These are phyloP conservation scores for Natrix natrix DNA, from an alignment of 2,797 vertebrate genomes.

Conservation along the genomic window DNA sequence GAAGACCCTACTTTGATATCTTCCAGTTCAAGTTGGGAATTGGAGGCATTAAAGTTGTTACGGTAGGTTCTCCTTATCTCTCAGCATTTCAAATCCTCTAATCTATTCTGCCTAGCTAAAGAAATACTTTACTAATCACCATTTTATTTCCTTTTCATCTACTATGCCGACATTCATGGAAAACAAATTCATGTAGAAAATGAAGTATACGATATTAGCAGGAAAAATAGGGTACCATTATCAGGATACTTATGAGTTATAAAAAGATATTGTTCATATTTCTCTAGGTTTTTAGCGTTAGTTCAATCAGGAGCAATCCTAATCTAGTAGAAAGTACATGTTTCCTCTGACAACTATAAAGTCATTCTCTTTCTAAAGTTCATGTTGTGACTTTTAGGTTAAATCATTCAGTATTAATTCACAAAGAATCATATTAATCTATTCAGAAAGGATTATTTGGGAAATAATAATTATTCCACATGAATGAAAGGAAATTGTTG, in stretches of 20 bases:
- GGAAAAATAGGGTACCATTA: neutral
- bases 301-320: neutral
- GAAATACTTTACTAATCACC: neutral
- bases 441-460: conserved; percentile 1
- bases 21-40: neutral
- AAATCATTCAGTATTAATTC: neutral
- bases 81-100: neutral
- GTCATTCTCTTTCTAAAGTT: neutral
- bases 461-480: neutral
- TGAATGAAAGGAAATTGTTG: neutral
- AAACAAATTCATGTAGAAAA: conserved; percentile 3
- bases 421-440: conserved; percentile 5
- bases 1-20: neutral
- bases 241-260: neutral
- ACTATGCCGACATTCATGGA: neutral
- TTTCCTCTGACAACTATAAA: neutral
- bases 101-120: neutral
- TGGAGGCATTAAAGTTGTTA: neutral
- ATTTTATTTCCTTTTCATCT: conserved; percentile 6
- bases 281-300: neutral
- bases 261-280: neutral
- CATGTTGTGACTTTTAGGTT: neutral
- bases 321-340: conserved; percentile 1
- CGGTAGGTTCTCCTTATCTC: neutral
- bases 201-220: neutral